These are phyloP conservation scores for Acromyrmex echinatior DNA, from an alignment of 1,140 invertebrate species.

Conservation along the genomic window DNA sequence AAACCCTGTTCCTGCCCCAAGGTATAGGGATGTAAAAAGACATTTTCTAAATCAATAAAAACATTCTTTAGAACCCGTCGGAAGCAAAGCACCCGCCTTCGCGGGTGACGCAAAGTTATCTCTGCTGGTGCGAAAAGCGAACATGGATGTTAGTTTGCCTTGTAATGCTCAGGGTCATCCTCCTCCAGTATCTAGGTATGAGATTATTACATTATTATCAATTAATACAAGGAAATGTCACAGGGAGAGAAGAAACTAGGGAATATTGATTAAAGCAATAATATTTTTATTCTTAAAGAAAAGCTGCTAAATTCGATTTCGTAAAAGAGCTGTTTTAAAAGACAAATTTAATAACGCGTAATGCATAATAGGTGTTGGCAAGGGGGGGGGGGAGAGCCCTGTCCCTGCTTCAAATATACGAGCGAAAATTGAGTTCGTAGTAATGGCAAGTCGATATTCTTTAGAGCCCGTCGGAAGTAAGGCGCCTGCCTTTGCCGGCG, in stretches of 20 bases:
- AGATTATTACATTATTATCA: constrained; percentile 21
- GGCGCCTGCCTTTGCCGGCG: constrained; percentile 80
- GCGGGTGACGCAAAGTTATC: constrained; percentile 81
- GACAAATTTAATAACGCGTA: background rate
- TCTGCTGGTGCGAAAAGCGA: constrained; percentile 79
- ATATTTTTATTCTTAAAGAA: background rate
- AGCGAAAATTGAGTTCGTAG: constrained; percentile 23
- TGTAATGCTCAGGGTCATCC: constrained; percentile 91
- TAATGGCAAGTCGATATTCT: constrained; percentile 86
- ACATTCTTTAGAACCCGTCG: constrained; percentile 83
- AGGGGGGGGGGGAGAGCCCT: constrained; percentile 14
- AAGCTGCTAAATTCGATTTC: background rate
- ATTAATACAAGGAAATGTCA: background rate
- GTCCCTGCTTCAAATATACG: constrained; percentile 37
- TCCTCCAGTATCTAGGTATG: constrained; percentile 90
- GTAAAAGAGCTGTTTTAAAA: background rate
- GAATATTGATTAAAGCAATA: background rate
- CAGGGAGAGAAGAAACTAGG: background rate
- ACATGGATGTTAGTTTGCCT: constrained; percentile 87
- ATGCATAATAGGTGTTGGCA: background rate
- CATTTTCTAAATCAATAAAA: constrained; percentile 43
- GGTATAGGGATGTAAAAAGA: background rate
- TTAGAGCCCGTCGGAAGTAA: constrained; percentile 84
- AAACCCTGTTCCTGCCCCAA: constrained; percentile 39
- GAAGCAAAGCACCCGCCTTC: constrained; percentile 82